A percentile compares a stretch with the other conserved stretches of the same genome.
Evolutionary conservation across 1,140 invertebrate genomes (phyloP).

Genomic region (Hetaerina americana): DNA sequence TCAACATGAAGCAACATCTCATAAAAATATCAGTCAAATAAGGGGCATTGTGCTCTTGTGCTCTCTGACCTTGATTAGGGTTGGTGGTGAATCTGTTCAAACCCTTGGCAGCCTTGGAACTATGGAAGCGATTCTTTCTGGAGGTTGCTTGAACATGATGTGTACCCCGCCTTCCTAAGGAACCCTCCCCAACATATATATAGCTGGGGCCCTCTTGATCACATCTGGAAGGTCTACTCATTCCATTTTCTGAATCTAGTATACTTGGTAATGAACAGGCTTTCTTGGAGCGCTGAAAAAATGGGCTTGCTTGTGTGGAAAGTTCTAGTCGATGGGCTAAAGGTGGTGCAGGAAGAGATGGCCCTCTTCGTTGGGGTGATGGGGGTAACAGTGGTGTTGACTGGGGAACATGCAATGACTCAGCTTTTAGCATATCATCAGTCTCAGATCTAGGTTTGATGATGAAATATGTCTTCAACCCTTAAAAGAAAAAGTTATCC

Average conservation of each 20-base stretch:
- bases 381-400: neutral
- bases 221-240: neutral
- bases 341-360: constrained; percentile 26
- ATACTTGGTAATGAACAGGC: constrained; percentile 39
- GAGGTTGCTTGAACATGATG: neutral
- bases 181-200: neutral
- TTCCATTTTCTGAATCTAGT: constrained; percentile 46
- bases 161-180: neutral
- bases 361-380: constrained; percentile 23
- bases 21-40: neutral
- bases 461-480: constrained; percentile 70
- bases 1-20: neutral
- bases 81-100: neutral
- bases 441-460: constrained; percentile 18
- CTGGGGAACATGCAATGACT: constrained; percentile 20
- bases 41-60: neutral
- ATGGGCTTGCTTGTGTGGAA: constrained; percentile 54
- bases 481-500: constrained; percentile 32
- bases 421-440: too few relatives aligned
- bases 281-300: constrained; percentile 39
- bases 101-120: neutral
- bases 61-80: neutral
- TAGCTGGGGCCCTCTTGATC: neutral
- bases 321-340: constrained; percentile 32
- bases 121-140: neutral